Conservation (phyloP, 2,113 vertebrate genomes). For the Pseudonaja textilis region DNA sequence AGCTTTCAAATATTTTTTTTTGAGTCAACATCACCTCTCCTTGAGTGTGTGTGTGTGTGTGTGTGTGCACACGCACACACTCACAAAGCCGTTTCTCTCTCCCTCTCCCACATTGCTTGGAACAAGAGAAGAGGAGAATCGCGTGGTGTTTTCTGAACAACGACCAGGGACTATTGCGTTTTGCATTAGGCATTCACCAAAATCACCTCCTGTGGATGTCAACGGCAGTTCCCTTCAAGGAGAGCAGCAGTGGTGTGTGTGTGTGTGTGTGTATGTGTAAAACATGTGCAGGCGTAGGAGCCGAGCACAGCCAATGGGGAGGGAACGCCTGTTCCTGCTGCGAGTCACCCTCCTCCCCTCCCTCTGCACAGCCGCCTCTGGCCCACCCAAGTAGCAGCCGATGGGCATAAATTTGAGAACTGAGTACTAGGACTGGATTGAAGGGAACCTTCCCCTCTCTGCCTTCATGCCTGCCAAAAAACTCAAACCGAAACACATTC, state of each 20-base stretch:
- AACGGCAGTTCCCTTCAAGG: not conserved
- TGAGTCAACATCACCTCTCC: not conserved
- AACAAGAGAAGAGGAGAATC: not conserved
- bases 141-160: not conserved
- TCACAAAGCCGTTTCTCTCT: no score
- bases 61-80: no score
- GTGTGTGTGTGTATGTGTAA: not conserved
- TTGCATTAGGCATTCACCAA: not conserved
- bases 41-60: no score
- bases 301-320: slow-evolving; percentile 43
- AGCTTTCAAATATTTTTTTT: not conserved
- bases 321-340: slow-evolving; percentile 35
- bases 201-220: not conserved
- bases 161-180: not conserved
- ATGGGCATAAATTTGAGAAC: slow-evolving; percentile 68
- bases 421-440: slow-evolving; percentile 56
- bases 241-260: not conserved
- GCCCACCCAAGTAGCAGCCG: slow-evolving; percentile 70
- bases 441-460: slow-evolving; percentile 56
- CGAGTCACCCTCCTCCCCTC: slow-evolving; percentile 53
- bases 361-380: slow-evolving; percentile 46
- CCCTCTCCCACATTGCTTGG: not conserved
- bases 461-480: slow-evolving; percentile 62
- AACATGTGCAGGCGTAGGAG: not conserved
- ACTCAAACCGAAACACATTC: slow-evolving; percentile 71